Base-by-base conservation (phyloP, 2,797 vertebrate species). In the Tokudaia muenninki region DNA sequence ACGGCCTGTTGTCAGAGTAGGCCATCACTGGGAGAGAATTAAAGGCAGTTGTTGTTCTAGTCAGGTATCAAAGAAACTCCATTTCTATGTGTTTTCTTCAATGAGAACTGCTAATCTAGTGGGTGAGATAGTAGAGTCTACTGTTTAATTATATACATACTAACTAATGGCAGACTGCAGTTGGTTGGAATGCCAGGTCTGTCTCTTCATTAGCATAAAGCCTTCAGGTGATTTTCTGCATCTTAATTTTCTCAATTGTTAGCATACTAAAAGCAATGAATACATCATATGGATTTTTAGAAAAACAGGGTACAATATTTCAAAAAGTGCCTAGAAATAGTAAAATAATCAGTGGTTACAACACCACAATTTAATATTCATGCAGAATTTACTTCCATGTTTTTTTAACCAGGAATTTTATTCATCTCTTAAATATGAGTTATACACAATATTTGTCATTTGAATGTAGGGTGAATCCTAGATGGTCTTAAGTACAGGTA, bases 401-500 rank as follows among this genome's bases (percentile, higher is more conserved):
- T 81, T 96, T 96, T 89, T 89, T 82, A 91, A 86, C 0, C 6
- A 89, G 21, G 59, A 24, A 92, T 79, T 50, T 83, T 87, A 34
- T 77, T 92, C 95, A 17, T 57, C 72, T 61, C 4, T 81, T 63
- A 37, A 31, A 87, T 90, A 70, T 29, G 92, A 82, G 0, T 70
- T 70, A 8, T 87, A 90, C n/a, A 37, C 65, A 80, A 4, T 52
- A 52, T 67, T 94, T 61, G 41, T 83, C 6, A 47, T 77, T 94
- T 84, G 21, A 72, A 47, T 87, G 24, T 88, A 90, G 87, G 78
- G 14, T 87, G 34, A 92, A 94, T 77, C 47, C 2, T 1, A 87
- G 19, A 24, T 90, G 13, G 65, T 94, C 77, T 92, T 84, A 92
- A 90, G 44, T 78, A 84, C 34, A 95, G 90, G 50, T 81, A 94